Evolutionary conservation across 2,797 vertebrate genomes (phyloP), one percentile per base, ranked within the genome.

Genomic region (Spinus pinus): DNA sequence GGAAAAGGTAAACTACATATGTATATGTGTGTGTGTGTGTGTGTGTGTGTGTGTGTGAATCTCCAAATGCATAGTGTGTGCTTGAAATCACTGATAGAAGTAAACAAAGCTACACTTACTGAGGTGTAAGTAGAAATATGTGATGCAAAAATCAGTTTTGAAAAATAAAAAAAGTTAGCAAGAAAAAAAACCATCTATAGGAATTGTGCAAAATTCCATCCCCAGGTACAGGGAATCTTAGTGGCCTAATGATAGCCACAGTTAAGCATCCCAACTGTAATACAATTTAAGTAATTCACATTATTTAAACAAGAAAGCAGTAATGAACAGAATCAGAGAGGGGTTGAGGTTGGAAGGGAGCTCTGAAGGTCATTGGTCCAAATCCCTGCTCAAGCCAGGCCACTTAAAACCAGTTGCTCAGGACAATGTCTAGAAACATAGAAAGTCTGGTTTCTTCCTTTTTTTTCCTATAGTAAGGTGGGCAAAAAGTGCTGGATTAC

Each of bases 1-100:
- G 98, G 97, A 92, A 97, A 98, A 98, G 99, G 99, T 99, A 98
- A 97, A 62, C 28, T 42, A 42, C 18, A 9, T 42, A 42, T 42
- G 18, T 42, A 9, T 42, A 5, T 42, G 4, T 42, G 4, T 33
- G 33, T 18, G 41, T 42, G 41, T 42, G 41, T 18, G 15, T 41
- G 15, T 41, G 41, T 41, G 41, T 41, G 41, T 42, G 41, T 19
- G 18, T 42, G 41, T 42, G 7, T 42, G 41, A 42, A 53, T 44
- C 17, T 62, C 14, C 39, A 19, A 20, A 16, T 24, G 39, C 18
- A 14, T 10, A 35, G 19, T 60, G 31, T 71, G 20, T 70, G 69
- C 2, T 1, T 81, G 57, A 78, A 85, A 62, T 54, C 69, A 71
- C 28, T 27, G 28, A 28, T 50, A 6, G 2, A 61, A 73, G 4